Evolutionary conservation across 2,888 invertebrate genomes (phyloP), one percentile per base, ranked within the genome.

Genomic region (Apotomis betuletana): DNA sequence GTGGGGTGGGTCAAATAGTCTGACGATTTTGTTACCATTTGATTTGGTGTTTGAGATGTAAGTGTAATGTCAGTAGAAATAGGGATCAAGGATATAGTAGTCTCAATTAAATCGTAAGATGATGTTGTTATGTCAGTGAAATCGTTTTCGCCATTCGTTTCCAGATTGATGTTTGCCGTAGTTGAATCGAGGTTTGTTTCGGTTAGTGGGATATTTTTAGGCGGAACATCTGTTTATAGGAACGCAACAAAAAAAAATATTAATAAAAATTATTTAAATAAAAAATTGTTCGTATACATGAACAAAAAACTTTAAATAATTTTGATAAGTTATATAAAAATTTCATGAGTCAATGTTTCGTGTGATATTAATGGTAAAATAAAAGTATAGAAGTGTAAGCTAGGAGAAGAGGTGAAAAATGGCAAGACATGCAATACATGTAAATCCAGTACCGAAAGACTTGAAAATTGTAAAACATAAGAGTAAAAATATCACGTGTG

Each of bases 201-300:
- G 79, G 91, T 92, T 92, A 93, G 90, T 92, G 88, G 87, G 87
- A 89, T 78, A 90, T 86, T 84, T 89, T 88, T 90, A 90, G 89
- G 87, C 85, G 86, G 86, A 82, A 87, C 91, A 93, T 92, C 93
- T 93, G 93, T 93, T 93, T 92, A 92, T 91, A 78, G 88, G 90
- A 91, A 91, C 83, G 83, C 79, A 89, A 90, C 83, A 90, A 87
- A 74, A 85, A 85, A 85, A 81, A 82, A 77, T 76, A 85, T 86
- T 88, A 86, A 83, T 67, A 62, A 67, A 38, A 49, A 49, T n/a
- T 12, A n/a, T n/a, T 36, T 9, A 27, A 44, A 12, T 8, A 15
- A 5, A 27, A 6, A 44, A 57, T 27, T 27, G 5, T 49, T 49
- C 49, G 9, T n/a, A n/a, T 49, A 9, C 49, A 10, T 36, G n/a